Evolutionary conservation across 2,113 vertebrate species (phyloP).

Genomic region (Phrynosoma blainvillii): DNA sequence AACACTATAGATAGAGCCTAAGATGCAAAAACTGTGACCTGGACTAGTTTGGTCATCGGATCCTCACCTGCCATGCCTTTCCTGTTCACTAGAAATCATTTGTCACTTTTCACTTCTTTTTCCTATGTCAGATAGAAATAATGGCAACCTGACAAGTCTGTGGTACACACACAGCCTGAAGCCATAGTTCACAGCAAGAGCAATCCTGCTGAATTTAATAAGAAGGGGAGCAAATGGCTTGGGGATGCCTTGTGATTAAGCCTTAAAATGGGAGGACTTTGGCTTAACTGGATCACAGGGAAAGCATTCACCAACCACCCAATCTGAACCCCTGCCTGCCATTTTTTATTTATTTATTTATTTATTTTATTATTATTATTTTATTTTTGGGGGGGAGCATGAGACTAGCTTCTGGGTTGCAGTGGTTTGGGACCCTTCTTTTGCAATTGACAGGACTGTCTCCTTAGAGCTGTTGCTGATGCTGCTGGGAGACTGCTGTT

Average conservation of each 20-base stretch:
- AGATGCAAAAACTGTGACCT: too few species aligned
- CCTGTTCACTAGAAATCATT: background rate
- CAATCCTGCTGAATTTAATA: background rate
- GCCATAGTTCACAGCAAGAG: background rate
- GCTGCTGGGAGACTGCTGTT: background rate
- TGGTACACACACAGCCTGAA: background rate
- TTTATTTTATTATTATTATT: too few species aligned
- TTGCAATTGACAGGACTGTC: background rate
- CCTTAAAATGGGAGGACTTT: too few species aligned
- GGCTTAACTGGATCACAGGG: background rate
- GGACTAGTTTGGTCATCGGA: background rate
- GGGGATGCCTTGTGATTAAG: too few species aligned
- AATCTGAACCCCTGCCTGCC: background rate
- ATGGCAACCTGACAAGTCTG: background rate
- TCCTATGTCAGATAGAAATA: background rate
- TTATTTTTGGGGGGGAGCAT: too few species aligned
- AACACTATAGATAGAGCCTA: background rate
- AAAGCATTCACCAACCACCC: background rate
- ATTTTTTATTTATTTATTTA: too few species aligned
- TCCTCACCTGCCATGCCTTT: background rate
- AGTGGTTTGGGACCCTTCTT: background rate
- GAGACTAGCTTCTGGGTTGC: background rate
- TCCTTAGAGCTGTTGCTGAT: background rate
- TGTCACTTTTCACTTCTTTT: background rate
- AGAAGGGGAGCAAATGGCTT: background rate